phyloP scores from a whole-genome alignment of 2,113 vertebrate species.

The Heteronetta atricapilla region DNA sequence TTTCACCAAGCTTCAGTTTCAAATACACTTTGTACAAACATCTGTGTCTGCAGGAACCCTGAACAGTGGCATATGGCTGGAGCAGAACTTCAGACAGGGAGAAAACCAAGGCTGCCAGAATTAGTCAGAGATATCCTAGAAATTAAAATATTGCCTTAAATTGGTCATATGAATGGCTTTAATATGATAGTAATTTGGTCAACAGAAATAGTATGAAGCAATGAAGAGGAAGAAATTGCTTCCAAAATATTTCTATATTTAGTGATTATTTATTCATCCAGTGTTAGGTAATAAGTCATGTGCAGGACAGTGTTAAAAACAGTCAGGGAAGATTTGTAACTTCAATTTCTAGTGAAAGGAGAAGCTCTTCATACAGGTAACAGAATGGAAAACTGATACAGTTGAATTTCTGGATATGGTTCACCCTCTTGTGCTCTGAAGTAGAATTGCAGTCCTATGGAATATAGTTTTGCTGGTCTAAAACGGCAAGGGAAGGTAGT shows the following conservation, averaged over 20 bases:
- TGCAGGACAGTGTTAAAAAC: background rate
- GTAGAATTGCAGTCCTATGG: background rate
- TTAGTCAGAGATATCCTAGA: background rate
- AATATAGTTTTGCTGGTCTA: background rate
- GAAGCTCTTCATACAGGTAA: fast-evolving
- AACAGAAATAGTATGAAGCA: background rate
- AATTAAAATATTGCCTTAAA: background rate
- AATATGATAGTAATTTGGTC: background rate
- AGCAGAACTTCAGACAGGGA: background rate
- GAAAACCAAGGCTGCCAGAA: background rate
- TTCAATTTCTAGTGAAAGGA: background rate
- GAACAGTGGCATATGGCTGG: background rate
- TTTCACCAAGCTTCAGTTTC: background rate
- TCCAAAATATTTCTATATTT: background rate
- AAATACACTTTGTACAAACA: background rate
- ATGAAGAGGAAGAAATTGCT: background rate
- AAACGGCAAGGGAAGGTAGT: background rate
- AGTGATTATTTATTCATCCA: background rate
- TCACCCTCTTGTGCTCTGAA: conserved; percentile 50
- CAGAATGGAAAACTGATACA: background rate
- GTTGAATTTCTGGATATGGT: background rate
- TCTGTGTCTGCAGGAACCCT: background rate
- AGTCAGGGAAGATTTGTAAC: background rate
- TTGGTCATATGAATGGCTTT: fast-evolving
- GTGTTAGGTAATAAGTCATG: background rate